Evolutionary conservation across 2,113 vertebrate genomes (phyloP), one percentile per base, ranked within the genome.

Genomic region (Scophthalmus maximus): DNA sequence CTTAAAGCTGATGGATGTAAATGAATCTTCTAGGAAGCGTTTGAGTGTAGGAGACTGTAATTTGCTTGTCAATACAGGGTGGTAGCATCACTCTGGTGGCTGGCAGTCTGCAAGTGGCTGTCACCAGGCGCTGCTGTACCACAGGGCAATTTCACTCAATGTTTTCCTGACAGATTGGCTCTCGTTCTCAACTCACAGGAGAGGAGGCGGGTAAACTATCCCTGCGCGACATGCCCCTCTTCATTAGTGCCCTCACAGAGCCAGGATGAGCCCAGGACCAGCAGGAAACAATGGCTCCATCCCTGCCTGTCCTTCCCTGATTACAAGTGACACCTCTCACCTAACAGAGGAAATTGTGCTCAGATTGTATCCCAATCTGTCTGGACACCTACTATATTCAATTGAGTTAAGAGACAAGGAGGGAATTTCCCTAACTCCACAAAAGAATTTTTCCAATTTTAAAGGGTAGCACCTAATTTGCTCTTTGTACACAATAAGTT

Each of bases 111-210:
- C 92, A 90, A 94, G 93, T 94, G 94, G 96, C 90, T 97, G 96
- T 98, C 97, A 96, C 94, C 87, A 40, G 91, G 92, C 93, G 92
- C 93, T 94, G 92, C 92, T 94, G 93, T 91, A 94, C 94, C 94
- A 91, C 93, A 87, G 95, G 96, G 96, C 97, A 96, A 98, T 98
- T 97, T 97, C 95, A 92, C 92, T 96, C 95, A 94, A 91, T 94
- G 95, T 93, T 94, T 95, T 94, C 93, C 94, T 97, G 96, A 97
- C 95, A 96, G 96, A 98, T 98, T 96, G 96, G 94, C 96, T 95
- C 94, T 89, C 94, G 94, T 97, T 94, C 94, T 92, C 89, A 88
- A 95, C 94, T 96, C 95, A 94, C 95, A 89, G 94, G 95, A 95
- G 96, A 95, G 95, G 93, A 94, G 93, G 94, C 91, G 94, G 92